These are phyloP conservation scores for Eulimnadia texana DNA, from an alignment of 1,140 invertebrate genomes.

Conservation along the genomic window DNA sequence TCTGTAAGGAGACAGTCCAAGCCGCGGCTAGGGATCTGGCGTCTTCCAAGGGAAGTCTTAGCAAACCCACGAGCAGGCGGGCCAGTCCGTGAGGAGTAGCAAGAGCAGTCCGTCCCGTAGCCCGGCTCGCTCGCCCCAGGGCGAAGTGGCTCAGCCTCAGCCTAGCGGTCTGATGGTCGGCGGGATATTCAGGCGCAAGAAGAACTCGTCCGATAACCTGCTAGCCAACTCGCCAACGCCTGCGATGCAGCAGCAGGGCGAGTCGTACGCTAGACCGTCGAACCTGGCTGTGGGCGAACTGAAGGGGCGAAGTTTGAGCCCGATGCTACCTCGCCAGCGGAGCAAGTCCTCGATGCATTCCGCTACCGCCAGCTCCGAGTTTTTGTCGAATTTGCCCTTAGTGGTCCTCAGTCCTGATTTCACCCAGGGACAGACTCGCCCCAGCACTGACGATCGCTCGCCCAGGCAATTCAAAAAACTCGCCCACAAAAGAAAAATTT, in stretches of 20 bases:
- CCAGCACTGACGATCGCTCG: neutral
- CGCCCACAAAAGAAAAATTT: no score
- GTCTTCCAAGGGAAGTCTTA: neutral
- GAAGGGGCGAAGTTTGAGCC: constrained; percentile 8
- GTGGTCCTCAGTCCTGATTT: neutral
- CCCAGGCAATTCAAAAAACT: neutral
- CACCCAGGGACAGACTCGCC: neutral
- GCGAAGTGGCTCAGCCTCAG: neutral
- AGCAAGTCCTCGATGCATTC: neutral
- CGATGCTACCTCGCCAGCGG: constrained; percentile 1
- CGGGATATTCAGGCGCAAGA: constrained; percentile 11
- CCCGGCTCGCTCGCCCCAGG: neutral
- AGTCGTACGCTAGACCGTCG: neutral
- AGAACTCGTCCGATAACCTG: constrained; percentile 5
- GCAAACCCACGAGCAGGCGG: neutral
- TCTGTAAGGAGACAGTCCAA: constrained; percentile 7
- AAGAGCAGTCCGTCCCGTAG: constrained; percentile 2
- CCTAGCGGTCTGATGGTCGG: constrained; percentile 4
- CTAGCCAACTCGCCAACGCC: neutral
- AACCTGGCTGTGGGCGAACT: neutral
- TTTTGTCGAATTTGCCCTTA: neutral
- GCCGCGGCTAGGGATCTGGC: neutral
- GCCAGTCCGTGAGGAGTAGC: neutral
- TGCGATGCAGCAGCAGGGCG: neutral
- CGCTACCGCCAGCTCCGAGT: neutral